Evolutionary conservation across 1,140 invertebrate genomes (phyloP), one percentile per base, ranked within the genome.

Genomic region (Caenorhabditis tropicalis): DNA sequence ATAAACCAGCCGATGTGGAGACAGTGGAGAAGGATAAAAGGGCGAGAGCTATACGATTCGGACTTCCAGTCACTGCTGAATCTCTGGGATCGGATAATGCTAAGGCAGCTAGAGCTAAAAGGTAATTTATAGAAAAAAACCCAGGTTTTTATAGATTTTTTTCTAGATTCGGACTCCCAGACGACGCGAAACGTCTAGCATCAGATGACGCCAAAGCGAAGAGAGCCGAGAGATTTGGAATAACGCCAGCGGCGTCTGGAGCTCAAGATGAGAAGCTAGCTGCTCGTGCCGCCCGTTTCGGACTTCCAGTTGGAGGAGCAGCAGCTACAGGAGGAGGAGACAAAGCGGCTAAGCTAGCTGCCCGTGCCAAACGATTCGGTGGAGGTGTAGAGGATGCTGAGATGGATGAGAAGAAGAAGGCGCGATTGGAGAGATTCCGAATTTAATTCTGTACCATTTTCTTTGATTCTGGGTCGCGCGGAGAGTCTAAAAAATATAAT

Each of bases 341-440:
- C 1, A 74, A 74, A 46, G 33, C 12, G 3, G 65, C 65, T 7
- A 74, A 74, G n/a, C 15, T 74, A 36, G 65, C 65, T 24, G 65
- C 29, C 6, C 15, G 65, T 36, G 65, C 65, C 3, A 74, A 74
- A 12, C 29, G 65, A 43, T 74, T 74, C 36, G 36, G 65, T 10
- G 65, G 65, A 4, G 65, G 5, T 9, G 36, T 74, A 5, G 65
- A 74, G 3, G 65, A 74, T 74, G 33, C 5, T 16, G 65, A 74
- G 36, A 46, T 74, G 21, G 65, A 74, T 5, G 65, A 33, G 1
- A 74, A 74, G 89, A 74, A 74, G 36, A 74, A 74, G 36, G 65
- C 65, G 12, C 16, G 65, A 46, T 24, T 74, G 36, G 65, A 74
- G n/a, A n/a, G 65, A 74, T 74, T 74, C 7, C 10, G 53, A 24